Evolutionary conservation across 2,113 vertebrate species (phyloP).

Genomic region (Melanerpes aurifrons): DNA sequence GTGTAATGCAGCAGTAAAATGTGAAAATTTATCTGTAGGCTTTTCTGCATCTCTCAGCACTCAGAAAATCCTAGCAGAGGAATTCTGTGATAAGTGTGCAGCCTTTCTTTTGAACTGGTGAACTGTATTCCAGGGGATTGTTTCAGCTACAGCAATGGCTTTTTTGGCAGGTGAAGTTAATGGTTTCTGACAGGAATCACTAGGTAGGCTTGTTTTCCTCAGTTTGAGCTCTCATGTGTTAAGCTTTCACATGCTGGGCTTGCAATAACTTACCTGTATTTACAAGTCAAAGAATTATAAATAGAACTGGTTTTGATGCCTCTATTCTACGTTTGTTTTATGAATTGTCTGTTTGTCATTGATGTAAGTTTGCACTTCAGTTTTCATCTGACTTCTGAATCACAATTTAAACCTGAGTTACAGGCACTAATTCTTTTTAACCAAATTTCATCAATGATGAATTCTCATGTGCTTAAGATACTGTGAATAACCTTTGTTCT

Average conservation of each 20-base stretch:
- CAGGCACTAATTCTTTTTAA: neutral
- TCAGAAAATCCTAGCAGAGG: neutral
- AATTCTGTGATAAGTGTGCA: neutral
- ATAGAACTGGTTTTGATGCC: neutral
- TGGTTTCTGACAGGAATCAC: conserved; percentile 40
- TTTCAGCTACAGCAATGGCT: neutral
- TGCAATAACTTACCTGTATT: conserved; percentile 30
- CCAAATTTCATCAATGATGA: neutral
- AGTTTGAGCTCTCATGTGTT: conserved; percentile 23
- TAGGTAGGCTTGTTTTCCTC: conserved; percentile 42
- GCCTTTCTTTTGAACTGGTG: neutral
- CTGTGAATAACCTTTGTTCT: neutral
- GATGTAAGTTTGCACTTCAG: neutral
- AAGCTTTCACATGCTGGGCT: conserved; percentile 14
- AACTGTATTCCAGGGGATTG: conserved; percentile 13
- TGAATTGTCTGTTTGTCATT: neutral
- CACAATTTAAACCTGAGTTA: neutral
- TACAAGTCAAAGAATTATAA: conserved; percentile 4
- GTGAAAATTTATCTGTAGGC: neutral
- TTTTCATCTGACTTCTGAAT: conserved; percentile 11
- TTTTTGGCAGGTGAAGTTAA: conserved; percentile 46
- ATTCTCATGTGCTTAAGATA: neutral
- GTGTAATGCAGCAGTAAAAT: neutral
- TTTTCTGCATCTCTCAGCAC: neutral
- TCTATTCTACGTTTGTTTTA: neutral